Conservation (phyloP, 1,140 invertebrate species). For the Nilaparvata lugens region DNA sequence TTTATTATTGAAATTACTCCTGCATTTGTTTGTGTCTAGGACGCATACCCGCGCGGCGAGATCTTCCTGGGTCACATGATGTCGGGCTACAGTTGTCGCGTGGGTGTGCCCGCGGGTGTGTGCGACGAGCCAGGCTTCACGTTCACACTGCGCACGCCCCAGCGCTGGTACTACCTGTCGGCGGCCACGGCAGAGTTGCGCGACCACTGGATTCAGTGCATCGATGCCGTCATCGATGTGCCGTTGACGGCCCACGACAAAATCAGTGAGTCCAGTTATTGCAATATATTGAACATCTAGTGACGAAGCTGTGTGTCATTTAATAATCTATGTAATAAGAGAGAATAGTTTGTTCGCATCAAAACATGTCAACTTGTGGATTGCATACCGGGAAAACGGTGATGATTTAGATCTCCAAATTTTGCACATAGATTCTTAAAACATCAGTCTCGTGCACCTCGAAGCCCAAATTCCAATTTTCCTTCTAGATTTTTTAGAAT, state of each 20-base stretch:
- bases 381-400: too few species aligned
- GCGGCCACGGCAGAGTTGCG: slow-evolving; percentile 66
- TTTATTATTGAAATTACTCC: too few species aligned
- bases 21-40: slow-evolving; percentile 43
- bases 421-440: too few species aligned
- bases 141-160: slow-evolving; percentile 81
- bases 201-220: slow-evolving; percentile 66
- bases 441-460: too few species aligned
- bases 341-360: too few species aligned
- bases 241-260: slow-evolving; percentile 45
- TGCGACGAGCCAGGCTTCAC: slow-evolving; percentile 65
- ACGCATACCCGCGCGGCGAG: slow-evolving; percentile 83
- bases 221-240: slow-evolving; percentile 64
- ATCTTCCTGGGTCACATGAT: slow-evolving; percentile 73
- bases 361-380: too few species aligned
- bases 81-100: slow-evolving; percentile 60
- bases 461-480: too few species aligned
- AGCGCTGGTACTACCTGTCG: slow-evolving; percentile 72
- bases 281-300: too few species aligned
- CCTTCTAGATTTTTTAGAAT: too few species aligned
- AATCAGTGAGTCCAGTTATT: neutral
- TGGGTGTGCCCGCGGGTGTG: slow-evolving; percentile 52
- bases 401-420: too few species aligned
- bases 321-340: too few species aligned
- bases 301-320: too few species aligned